Evolutionary conservation across 1,140 invertebrate species (phyloP).

Genomic region (Ridgeia piscesae): DNA sequence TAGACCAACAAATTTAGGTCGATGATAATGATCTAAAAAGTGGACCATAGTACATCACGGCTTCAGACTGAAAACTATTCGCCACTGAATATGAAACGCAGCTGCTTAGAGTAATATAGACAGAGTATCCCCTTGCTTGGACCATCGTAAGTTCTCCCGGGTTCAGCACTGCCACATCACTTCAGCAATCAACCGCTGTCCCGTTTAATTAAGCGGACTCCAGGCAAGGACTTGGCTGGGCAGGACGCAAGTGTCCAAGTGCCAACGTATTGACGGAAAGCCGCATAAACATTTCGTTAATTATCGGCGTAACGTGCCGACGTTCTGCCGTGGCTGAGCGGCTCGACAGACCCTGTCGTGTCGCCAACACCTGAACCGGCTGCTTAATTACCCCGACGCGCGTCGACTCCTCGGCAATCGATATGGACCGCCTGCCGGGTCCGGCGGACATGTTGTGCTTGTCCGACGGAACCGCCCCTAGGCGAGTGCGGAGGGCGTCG

Average conservation of each 20-base stretch:
- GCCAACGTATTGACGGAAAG: background rate
- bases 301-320: background rate
- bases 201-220: background rate
- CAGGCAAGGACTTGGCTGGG: background rate
- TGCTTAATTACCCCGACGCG: background rate
- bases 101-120: background rate
- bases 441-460: no score
- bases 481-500: no score
- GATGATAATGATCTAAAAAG: no score
- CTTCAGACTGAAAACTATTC: no score
- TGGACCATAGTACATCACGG: no score
- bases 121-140: background rate
- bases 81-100: no score
- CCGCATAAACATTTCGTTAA: background rate
- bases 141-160: background rate
- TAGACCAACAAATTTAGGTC: no score
- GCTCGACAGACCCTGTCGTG: background rate
- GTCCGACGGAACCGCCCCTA: no score
- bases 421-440: background rate
- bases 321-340: background rate
- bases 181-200: background rate
- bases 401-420: background rate
- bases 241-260: background rate
- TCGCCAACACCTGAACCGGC: background rate
- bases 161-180: background rate